Conservation (phyloP, 1,140 invertebrate species). For the Pissodes strobi region DNA sequence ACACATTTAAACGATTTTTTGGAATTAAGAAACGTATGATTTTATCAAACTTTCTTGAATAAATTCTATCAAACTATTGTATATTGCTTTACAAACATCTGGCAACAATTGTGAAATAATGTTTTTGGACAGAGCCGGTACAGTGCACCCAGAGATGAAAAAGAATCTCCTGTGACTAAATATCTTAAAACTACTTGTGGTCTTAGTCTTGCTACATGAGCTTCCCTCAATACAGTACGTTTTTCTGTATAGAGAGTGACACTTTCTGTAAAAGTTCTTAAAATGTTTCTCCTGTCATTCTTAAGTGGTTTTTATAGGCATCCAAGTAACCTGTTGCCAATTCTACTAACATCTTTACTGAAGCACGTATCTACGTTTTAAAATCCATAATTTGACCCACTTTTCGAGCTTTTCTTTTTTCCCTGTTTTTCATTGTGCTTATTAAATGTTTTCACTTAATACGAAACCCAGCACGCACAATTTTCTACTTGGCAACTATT, state of each 20-base stretch:
- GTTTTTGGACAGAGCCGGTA: neutral
- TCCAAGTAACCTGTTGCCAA: neutral
- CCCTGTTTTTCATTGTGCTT: too few species aligned
- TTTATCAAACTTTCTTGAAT: neutral
- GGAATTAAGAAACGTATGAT: neutral
- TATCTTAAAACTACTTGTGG: neutral
- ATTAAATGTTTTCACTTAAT: too few species aligned
- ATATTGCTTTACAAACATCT: too few species aligned
- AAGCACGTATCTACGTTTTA: neutral
- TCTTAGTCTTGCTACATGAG: neutral
- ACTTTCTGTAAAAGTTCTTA: neutral
- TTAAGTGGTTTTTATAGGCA: neutral
- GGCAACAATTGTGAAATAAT: neutral
- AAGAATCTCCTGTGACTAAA: too few species aligned
- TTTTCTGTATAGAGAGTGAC: too few species aligned
- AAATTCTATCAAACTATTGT: neutral
- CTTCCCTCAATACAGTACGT: neutral
- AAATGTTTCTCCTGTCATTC: neutral
- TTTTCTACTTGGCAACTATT: too few species aligned
- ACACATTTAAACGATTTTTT: neutral
- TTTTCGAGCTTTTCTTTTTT: neutral
- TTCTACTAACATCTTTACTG: neutral
- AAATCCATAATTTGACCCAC: neutral
- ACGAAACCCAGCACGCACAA: too few species aligned
- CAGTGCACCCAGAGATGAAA: neutral